Conservation (phyloP, 2,113 vertebrate genomes). For the Peromyscus leucopus region DNA sequence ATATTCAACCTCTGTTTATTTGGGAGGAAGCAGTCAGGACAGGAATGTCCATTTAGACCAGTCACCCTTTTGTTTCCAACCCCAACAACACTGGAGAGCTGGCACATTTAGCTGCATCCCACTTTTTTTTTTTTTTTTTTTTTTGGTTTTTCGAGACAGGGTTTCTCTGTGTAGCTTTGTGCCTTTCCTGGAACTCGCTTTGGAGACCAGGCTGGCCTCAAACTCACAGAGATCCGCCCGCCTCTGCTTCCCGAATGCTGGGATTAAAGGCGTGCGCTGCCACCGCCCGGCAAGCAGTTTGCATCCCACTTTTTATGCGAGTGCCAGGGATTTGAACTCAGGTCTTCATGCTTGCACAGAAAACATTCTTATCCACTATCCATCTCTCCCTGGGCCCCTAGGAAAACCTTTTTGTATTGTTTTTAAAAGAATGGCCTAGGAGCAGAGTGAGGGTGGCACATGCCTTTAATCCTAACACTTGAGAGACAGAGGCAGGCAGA, state of each 20-base stretch:
- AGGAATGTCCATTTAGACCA: no score
- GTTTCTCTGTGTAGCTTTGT: no score
- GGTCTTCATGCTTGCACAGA: neutral
- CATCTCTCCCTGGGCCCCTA: neutral
- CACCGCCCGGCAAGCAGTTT: no score
- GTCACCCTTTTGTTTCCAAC: neutral
- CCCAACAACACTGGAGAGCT: neutral
- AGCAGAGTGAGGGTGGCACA: neutral
- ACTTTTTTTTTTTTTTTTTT: neutral
- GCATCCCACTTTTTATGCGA: neutral
- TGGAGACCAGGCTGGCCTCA: no score
- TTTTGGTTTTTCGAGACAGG: no score
- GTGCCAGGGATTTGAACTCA: neutral
- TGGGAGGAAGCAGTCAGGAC: no score
- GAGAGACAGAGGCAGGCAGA: neutral
- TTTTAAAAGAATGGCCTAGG: neutral
- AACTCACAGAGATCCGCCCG: no score
- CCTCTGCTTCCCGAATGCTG: no score
- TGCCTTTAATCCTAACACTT: neutral
- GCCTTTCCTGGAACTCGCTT: no score
- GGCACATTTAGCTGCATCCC: neutral
- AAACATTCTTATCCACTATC: neutral
- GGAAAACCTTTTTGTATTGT: neutral
- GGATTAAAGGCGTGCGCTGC: no score
- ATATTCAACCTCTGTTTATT: no score